Evolutionary conservation across 2,797 vertebrate species (phyloP), one percentile per base, ranked within the genome.

Genomic region (Morus bassanus): DNA sequence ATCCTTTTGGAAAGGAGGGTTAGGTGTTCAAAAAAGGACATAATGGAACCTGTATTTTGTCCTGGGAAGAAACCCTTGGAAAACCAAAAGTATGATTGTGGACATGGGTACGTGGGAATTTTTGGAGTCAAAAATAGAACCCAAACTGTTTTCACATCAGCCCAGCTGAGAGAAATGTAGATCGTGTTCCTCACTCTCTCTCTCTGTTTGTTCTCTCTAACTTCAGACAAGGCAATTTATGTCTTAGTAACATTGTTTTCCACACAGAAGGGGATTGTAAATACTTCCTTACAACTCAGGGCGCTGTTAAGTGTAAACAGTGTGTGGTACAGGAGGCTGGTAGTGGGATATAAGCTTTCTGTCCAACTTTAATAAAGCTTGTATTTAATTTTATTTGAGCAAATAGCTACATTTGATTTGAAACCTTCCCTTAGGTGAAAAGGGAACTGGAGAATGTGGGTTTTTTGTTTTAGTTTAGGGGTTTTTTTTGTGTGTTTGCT

Each of bases 361-460:
- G 54, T 65, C 59, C 67, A 61, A 61, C 33, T 87, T 87, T 23
- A 79, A 73, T 94, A 68, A 85, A 91, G 18, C 77, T 92, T 78
- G 18, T 33, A 24, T 92, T 91, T 90, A 72, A 75, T 95, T 86
- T 63, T 39, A 72, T 68, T 48, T 54, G 31, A 91, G 45, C 61
- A 92, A 92, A 73, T 41, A 72, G 56, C 43, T 75, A 8, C 3
- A 8, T 37, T 72, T 82, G n/a, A 45, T 45, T 64, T 75, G 57
- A 88, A 93, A 81, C 57, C 35, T 72, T 89, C 69, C 67, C 57
- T 74, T 60, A 45, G 35, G 43, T 81, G 39, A 46, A 67, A 67
- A 84, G 45, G 37, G 24, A 78, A 56, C n/a, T 31, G 37, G 46
- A 78, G 61, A 84, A 41, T 0, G 0, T 45, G 17, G 45, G 21